phyloP scores from a whole-genome alignment of 2,888 invertebrate genomes.

The Pandemis heparana region DNA sequence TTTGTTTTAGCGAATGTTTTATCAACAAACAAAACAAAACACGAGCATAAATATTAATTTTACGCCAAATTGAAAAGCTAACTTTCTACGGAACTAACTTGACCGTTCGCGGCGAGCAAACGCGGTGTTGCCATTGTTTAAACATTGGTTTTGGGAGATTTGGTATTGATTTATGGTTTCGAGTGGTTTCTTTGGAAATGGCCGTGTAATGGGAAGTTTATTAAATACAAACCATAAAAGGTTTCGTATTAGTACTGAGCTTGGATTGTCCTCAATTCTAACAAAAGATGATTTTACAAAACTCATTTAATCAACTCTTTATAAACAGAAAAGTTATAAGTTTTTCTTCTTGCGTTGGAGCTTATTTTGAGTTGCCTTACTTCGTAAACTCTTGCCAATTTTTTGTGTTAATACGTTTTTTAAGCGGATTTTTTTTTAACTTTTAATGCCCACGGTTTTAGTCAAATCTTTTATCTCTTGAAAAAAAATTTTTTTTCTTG shows the following conservation, averaged over 20 bases:
- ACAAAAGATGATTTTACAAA: neutral
- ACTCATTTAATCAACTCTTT: neutral
- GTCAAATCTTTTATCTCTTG: too few species aligned
- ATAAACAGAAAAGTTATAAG: neutral
- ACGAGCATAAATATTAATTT: conserved; percentile 37
- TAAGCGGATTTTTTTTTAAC: too few species aligned
- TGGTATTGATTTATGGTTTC: conserved; percentile 41
- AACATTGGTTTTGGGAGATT: conserved; percentile 41
- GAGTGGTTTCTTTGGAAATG: conserved; percentile 42
- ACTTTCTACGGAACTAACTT: conserved; percentile 20
- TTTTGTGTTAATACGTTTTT: too few species aligned
- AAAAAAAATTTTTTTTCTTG: too few species aligned
- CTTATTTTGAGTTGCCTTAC: neutral
- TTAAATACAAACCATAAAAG: neutral
- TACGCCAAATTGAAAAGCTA: conserved; percentile 41
- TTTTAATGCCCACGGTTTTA: too few species aligned
- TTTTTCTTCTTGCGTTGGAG: neutral
- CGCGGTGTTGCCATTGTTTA: conserved; percentile 26
- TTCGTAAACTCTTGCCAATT: neutral
- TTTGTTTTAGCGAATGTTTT: conserved; percentile 6
- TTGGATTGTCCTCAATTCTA: neutral
- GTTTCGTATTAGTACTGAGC: neutral
- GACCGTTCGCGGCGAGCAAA: neutral
- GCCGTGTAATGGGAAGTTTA: conserved; percentile 38
- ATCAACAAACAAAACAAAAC: conserved; percentile 23